These are phyloP conservation scores for Chironomus striatipennis DNA, from an alignment of 1,140 invertebrate genomes.

Conservation along the genomic window DNA sequence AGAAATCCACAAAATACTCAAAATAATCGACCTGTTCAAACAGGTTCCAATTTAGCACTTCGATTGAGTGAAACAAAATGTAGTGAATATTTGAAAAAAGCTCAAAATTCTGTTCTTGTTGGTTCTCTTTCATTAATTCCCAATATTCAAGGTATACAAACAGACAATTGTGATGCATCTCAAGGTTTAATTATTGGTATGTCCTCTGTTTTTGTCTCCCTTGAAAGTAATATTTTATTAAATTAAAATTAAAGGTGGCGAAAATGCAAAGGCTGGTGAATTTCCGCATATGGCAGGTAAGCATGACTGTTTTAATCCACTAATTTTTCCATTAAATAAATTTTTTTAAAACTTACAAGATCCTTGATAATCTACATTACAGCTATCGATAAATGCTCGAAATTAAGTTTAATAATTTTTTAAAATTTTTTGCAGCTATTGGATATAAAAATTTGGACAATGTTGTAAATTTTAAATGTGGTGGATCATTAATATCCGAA, in stretches of 20 bases:
- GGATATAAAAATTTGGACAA: not conserved
- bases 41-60: not conserved
- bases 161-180: constrained; percentile 29
- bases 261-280: constrained; percentile 35
- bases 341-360: no score
- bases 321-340: no score
- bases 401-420: no score
- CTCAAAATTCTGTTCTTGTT: not conserved
- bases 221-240: no score
- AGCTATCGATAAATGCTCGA: no score
- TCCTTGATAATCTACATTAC: no score
- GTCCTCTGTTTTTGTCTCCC: no score
- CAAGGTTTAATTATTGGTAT: constrained; percentile 47
- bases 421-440: not conserved
- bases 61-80: not conserved
- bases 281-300: not conserved
- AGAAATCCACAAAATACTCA: not conserved
- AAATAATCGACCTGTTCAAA: not conserved
- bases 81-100: not conserved
- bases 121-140: not conserved
- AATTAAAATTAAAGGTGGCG: no score
- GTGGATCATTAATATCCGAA: constrained; percentile 37
- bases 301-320: no score
- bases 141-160: not conserved
- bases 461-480: constrained; percentile 29